Conservation (phyloP, 2,888 invertebrate species). For the Osmoderma eremita region DNA sequence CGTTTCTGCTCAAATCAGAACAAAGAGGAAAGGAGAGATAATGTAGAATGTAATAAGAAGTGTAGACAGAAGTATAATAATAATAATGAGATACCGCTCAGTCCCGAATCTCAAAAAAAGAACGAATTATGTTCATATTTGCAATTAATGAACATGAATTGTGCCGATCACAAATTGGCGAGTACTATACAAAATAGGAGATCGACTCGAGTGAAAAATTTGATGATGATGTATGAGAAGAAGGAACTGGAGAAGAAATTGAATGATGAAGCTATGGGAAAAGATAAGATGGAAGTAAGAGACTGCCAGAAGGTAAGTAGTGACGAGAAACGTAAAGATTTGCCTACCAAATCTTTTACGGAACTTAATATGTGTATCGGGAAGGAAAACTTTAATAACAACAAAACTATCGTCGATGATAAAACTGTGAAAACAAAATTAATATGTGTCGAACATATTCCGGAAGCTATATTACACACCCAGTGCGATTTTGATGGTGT, state of each 20-base stretch:
- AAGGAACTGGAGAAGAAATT: slow-evolving; percentile 45
- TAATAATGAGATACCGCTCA: slow-evolving; percentile 47
- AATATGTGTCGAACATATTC: slow-evolving; percentile 6
- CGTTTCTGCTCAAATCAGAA: too few relatives aligned
- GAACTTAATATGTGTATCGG: background rate
- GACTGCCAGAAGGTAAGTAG: background rate
- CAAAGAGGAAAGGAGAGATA: background rate
- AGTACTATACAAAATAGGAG: slow-evolving; percentile 56
- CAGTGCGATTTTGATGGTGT: slow-evolving; percentile 37
- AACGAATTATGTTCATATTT: slow-evolving; percentile 60
- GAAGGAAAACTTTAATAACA: background rate
- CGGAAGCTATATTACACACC: background rate
- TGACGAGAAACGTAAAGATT: background rate
- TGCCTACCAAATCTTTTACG: slow-evolving; percentile 16
- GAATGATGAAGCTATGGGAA: slow-evolving; percentile 36
- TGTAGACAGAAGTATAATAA: background rate
- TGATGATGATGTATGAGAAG: slow-evolving; percentile 52
- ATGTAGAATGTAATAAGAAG: background rate
- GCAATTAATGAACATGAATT: slow-evolving; percentile 59
- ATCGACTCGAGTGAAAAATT: slow-evolving; percentile 58
- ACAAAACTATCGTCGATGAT: background rate
- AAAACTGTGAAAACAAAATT: background rate
- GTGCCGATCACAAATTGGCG: slow-evolving; percentile 54
- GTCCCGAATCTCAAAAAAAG: slow-evolving; percentile 59
- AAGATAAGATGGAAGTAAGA: slow-evolving; percentile 27